Conservation (phyloP, 2,888 invertebrate species). For the Drosophila maculinotata region DNA sequence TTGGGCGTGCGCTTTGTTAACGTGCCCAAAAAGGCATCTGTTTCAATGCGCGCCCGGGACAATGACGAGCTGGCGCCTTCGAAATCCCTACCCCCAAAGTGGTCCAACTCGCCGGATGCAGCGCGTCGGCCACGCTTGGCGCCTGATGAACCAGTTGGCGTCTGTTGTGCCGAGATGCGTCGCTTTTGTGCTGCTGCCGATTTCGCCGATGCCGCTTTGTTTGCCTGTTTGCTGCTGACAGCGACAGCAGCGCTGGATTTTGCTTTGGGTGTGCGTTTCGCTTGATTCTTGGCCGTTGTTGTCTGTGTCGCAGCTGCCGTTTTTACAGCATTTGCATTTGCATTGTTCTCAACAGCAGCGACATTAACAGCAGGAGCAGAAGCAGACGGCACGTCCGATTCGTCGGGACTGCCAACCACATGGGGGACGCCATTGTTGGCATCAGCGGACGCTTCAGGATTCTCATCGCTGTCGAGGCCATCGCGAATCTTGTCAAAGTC, state of each 20-base stretch:
- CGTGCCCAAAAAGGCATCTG: constrained; percentile 63
- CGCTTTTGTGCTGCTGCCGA: constrained; percentile 70
- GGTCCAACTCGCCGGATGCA: constrained; percentile 86
- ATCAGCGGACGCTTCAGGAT: constrained; percentile 34
- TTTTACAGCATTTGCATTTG: constrained; percentile 35
- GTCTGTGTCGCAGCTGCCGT: constrained; percentile 40
- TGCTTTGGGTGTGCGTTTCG: constrained; percentile 81
- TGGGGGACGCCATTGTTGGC: constrained; percentile 69
- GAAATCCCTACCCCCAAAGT: constrained; percentile 55
- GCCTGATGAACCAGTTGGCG: constrained; percentile 52
- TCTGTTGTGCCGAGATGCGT: constrained; percentile 63
- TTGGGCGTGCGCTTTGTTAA: constrained; percentile 76
- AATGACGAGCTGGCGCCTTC: constrained; percentile 70
- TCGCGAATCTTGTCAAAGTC: constrained; percentile 90
- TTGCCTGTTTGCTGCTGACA: constrained; percentile 67
- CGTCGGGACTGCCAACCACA: constrained; percentile 72
- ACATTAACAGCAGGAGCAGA: too few relatives aligned
- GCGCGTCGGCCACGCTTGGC: constrained; percentile 84
- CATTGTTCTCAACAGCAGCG: constrained; percentile 50
- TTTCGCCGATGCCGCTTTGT: constrained; percentile 65
- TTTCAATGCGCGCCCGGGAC: constrained; percentile 74
- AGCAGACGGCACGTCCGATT: constrained; percentile 39
- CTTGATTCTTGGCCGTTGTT: constrained; percentile 55
- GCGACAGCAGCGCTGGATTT: constrained; percentile 72
- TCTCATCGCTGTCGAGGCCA: constrained; percentile 83